Percentiles rank a stretch among this genome's conserved stretches.
phyloP scores from a whole-genome alignment of 2,797 vertebrate genomes.

The Poecilia picta region DNA sequence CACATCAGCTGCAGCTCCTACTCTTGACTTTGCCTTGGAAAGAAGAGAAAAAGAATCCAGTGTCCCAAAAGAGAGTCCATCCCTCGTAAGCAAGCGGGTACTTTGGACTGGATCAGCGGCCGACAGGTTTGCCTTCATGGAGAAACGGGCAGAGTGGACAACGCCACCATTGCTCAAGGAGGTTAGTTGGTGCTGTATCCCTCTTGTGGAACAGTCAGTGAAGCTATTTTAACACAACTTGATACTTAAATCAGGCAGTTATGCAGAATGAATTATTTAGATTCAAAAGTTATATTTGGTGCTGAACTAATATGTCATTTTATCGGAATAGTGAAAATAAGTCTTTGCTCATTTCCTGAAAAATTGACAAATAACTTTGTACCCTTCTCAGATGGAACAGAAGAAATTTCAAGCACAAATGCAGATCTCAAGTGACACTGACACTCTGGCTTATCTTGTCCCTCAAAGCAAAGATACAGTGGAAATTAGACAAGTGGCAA shows the following conservation, averaged over 20 bases:
- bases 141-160: slow-evolving; percentile 63
- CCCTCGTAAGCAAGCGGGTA: slow-evolving; percentile 35
- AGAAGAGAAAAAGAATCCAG: slow-evolving; percentile 40
- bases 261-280: neutral
- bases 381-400: slow-evolving; percentile 61
- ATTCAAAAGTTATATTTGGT: neutral
- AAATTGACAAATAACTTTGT: slow-evolving; percentile 4
- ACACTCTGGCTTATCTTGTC: slow-evolving; percentile 11
- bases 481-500: slow-evolving; percentile 49
- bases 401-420: slow-evolving; percentile 60
- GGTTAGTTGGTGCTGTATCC: slow-evolving; percentile 57
- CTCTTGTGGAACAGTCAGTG: neutral
- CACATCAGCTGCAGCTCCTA: slow-evolving; percentile 19
- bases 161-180: slow-evolving; percentile 62
- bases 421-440: slow-evolving; percentile 40
- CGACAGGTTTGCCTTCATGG: slow-evolving; percentile 64
- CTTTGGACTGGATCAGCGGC: slow-evolving; percentile 49
- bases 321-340: neutral
- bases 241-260: neutral
- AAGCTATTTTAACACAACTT: neutral
- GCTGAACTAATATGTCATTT: neutral
- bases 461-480: slow-evolving; percentile 41
- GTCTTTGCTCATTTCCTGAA: neutral
- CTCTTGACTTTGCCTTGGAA: slow-evolving; percentile 8
- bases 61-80: slow-evolving; percentile 29